Evolutionary conservation across 2,888 invertebrate species (phyloP).

Genomic region (Brenthis daphne): DNA sequence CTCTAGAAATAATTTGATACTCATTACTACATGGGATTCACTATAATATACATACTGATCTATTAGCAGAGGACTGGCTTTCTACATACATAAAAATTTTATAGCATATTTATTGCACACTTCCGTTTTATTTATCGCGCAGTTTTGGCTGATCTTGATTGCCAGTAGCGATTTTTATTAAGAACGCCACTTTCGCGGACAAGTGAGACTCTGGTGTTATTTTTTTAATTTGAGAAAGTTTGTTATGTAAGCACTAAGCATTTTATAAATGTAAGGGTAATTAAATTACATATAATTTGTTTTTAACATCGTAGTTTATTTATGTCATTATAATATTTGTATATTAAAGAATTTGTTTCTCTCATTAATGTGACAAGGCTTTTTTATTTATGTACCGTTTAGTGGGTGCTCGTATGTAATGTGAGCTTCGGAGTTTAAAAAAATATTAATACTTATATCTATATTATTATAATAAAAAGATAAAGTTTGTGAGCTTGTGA

Average conservation of each 20-base stretch:
- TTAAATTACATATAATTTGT: conserved; percentile 7
- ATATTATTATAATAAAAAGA: no score
- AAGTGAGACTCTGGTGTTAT: conserved; percentile 3
- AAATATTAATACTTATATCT: no score
- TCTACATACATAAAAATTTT: conserved; percentile 34
- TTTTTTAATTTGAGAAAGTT: conserved; percentile 26
- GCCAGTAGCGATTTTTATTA: conserved; percentile 17
- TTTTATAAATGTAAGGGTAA: conserved; percentile 8
- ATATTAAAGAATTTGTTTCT: background rate
- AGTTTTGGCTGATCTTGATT: conserved; percentile 22
- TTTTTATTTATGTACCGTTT: no score
- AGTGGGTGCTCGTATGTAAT: no score
- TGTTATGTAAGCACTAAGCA: conserved; percentile 11
- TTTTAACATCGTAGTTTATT: conserved; percentile 6
- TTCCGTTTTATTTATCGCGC: conserved; percentile 10
- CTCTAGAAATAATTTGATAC: conserved; percentile 37
- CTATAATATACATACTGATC: conserved; percentile 1
- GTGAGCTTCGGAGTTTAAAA: no score
- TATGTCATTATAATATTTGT: conserved; percentile 2
- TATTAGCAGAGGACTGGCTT: conserved; percentile 30
- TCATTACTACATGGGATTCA: conserved; percentile 34
- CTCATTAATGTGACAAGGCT: no score
- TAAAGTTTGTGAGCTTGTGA: no score
- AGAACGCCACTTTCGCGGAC: conserved; percentile 15
- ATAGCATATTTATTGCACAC: conserved; percentile 20